phyloP scores from a whole-genome alignment of 2,797 vertebrate species.

The Sandelia bainsii region DNA sequence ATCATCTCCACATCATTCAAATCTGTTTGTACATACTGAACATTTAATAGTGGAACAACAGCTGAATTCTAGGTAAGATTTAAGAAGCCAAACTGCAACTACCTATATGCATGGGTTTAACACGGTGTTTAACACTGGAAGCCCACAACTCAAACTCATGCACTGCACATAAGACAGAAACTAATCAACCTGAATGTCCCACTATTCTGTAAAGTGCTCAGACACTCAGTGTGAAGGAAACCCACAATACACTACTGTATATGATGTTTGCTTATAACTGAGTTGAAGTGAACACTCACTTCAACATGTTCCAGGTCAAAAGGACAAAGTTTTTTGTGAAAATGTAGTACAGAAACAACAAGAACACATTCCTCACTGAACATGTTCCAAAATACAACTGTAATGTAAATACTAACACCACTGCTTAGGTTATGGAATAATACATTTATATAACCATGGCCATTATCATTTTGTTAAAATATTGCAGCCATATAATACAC shows the following conservation, averaged over 20 bases:
- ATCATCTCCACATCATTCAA: conserved; percentile 23
- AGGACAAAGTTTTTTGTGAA: conserved; percentile 32
- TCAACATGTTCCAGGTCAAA: conserved; percentile 36
- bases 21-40: conserved; percentile 27
- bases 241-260: conserved; percentile 23
- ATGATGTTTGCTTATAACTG: conserved; percentile 54
- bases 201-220: conserved; percentile 13
- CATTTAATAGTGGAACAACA: conserved; percentile 24
- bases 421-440: background rate
- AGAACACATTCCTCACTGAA: background rate
- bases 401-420: background rate
- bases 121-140: conserved; percentile 27
- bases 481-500: conserved; percentile 27
- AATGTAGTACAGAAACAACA: conserved; percentile 22
- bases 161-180: conserved; percentile 41
- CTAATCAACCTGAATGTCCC: conserved; percentile 26
- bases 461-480: background rate
- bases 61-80: conserved; percentile 18
- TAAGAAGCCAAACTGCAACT: conserved; percentile 29
- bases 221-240: conserved; percentile 32
- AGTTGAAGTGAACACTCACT: conserved; percentile 44
- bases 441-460: background rate
- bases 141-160: conserved; percentile 60
- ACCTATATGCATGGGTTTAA: conserved; percentile 18
- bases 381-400: background rate